A percentile compares a stretch with the other conserved stretches of the same genome.
These are phyloP conservation scores for Heliocidaris tuberculata DNA, from an alignment of 35 echinoderm and acorn worm species.

Conservation along the genomic window DNA sequence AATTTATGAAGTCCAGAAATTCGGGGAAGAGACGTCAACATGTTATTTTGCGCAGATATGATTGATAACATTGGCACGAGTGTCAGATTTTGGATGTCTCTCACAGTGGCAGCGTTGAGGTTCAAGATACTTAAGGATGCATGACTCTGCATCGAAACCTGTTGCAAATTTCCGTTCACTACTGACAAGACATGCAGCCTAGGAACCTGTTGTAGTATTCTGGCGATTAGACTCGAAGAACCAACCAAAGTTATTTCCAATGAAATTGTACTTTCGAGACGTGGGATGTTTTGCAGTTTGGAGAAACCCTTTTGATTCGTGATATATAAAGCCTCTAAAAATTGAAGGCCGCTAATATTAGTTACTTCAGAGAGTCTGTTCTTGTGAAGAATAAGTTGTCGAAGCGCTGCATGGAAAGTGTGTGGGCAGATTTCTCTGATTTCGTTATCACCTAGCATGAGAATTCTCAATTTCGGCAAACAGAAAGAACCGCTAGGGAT, in stretches of 20 bases:
- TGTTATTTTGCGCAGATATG: not conserved
- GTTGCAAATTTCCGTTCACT: not conserved
- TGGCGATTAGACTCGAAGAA: not conserved
- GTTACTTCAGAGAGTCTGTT: not conserved
- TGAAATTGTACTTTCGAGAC: not conserved
- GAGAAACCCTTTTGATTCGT: not conserved
- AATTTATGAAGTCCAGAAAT: not conserved
- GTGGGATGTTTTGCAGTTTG: not conserved
- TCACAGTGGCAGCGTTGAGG: not conserved
- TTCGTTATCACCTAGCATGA: not conserved
- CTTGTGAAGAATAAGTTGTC: not conserved
- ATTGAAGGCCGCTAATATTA: not conserved
- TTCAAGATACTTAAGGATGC: not conserved
- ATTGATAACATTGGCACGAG: not conserved
- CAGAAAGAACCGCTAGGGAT: not conserved
- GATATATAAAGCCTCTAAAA: not conserved
- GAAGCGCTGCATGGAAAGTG: not conserved
- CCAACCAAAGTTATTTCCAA: not conserved
- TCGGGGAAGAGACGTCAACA: not conserved
- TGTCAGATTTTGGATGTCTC: not conserved
- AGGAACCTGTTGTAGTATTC: not conserved
- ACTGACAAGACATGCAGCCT: not conserved
- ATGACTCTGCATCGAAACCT: not conserved
- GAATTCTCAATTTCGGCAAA: not conserved
- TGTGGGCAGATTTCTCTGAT: not conserved